Evolutionary conservation across 1,140 invertebrate species (phyloP), one percentile per base, ranked within the genome.

Genomic region (Periplaneta americana): DNA sequence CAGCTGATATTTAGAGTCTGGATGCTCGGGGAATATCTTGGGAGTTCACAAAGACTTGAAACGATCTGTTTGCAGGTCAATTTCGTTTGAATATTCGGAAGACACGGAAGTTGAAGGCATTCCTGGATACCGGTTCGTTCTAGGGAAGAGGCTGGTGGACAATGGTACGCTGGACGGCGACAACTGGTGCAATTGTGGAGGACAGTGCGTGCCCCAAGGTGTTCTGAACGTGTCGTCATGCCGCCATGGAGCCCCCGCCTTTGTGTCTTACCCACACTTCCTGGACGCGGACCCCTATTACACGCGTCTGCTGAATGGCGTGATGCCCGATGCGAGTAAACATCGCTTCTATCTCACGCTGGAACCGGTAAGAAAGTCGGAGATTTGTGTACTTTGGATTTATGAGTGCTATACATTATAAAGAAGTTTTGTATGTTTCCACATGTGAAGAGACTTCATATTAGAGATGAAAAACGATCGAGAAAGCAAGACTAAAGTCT

Each of bases 231-330:
- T 95, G 74, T 93, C 93, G 5, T 88, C 88, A 17, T 95, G 94
- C 81, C 91, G 93, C 84, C 93, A 89, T 84, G 93, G 93, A 39
- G 93, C 95, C 17, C 96, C 96, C 0, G 92, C 94, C 1, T 96
- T 94, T 85, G 89, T 96, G 34, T 96, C 96, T 11, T 93, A 94
- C 82, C 97, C 97, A 0, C 97, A 98, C 87, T 98, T 97, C 89
- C 94, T 95, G 85, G 87, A 94, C 82, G 95, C 93, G 1, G 96
- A 97, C 87, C 87, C 91, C 0, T 90, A 86, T 80, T 94, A 96
- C 78, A 82, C 86, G 15, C 83, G 93, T 18, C 87, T 88, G 2
- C 91, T 98, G 1, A 85, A 87, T 0, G 96, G 96, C 34, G 88
- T 98, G 88, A 84, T 90, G 0, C 96, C 97, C 0, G 87, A 93